Evolutionary conservation across 2,888 invertebrate genomes (phyloP).

Genomic region (Folsomia candida): DNA sequence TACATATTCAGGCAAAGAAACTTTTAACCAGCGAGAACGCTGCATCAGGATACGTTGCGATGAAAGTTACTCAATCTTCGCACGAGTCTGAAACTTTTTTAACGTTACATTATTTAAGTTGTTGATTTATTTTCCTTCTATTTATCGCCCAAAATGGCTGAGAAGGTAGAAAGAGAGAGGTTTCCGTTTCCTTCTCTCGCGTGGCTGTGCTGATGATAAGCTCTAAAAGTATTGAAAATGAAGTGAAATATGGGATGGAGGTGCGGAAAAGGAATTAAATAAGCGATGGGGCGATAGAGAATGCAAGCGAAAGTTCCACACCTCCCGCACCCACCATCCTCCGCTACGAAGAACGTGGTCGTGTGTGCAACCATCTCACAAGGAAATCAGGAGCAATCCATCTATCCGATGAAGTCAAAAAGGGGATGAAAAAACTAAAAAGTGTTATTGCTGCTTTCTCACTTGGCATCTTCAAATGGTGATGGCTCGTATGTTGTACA

Average conservation of each 20-base stretch:
- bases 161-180: neutral
- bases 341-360: neutral
- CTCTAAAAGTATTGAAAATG: neutral
- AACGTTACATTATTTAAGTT: neutral
- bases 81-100: neutral
- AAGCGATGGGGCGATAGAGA: neutral
- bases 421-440: neutral
- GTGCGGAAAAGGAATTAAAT: neutral
- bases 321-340: neutral
- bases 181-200: neutral
- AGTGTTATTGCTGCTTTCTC: constrained; percentile 11
- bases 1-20: too few relatives aligned
- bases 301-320: neutral
- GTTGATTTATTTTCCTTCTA: neutral
- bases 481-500: neutral
- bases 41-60: neutral
- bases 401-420: constrained; percentile 3
- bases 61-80: neutral
- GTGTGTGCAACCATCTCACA: neutral
- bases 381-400: neutral
- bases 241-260: neutral
- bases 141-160: neutral
- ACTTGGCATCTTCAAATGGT: constrained; percentile 4
- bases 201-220: neutral
- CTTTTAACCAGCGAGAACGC: neutral